Base-by-base conservation (phyloP, 2,113 vertebrate genomes). In the Rhynchomys soricoides region DNA sequence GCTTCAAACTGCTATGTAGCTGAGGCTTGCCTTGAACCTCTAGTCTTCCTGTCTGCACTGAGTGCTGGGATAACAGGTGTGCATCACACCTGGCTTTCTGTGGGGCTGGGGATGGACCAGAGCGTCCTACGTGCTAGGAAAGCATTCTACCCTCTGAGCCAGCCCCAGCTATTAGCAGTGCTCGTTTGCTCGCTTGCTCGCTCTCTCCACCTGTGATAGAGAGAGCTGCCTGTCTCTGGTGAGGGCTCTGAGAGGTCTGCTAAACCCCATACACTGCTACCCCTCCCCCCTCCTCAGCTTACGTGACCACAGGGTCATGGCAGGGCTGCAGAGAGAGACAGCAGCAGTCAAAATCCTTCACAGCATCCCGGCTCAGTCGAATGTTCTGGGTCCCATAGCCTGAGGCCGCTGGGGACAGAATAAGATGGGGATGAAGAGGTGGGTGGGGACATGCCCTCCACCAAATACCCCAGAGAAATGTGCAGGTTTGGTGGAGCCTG, bases 321-420 rank as follows among this genome's bases (percentile, higher is more conserved):
- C 99, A 99, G 10, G 99, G 99, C 97, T 99, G 99, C 94, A 99
- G 97, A 1, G 99, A 99, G 6, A 99, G 98, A 71, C 99, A 99
- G 95, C 99, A 99, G 97, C 99, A 99, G 97, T 99, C 99, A 9
- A 99, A 99, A 97, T 99, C 99, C 97, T 99, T 99, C 74, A 99
- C 99, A 0, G 99, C 99, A 37, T 99, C 99, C 96, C 99, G 99
- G 59, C 99, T 99, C 95, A 99, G 98, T 9, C 99, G 99, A 17
- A 99, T 98, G 93, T 99, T 99, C 98, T 99, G 99, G 11, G 99
- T 99, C 6, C 99, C 99, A 0, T 99, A 99, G 89, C 99, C 99
- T 0, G 99, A 99, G 19, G 99, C 98, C 71, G 99, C 99, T 99
- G 98, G 26, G 64, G 93, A 85, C 16, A 70, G 55, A 86, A 79